Evolutionary conservation across 2,888 invertebrate species (phyloP), one percentile per base, ranked within the genome.

Genomic region (Petrolisthes manimaculis): DNA sequence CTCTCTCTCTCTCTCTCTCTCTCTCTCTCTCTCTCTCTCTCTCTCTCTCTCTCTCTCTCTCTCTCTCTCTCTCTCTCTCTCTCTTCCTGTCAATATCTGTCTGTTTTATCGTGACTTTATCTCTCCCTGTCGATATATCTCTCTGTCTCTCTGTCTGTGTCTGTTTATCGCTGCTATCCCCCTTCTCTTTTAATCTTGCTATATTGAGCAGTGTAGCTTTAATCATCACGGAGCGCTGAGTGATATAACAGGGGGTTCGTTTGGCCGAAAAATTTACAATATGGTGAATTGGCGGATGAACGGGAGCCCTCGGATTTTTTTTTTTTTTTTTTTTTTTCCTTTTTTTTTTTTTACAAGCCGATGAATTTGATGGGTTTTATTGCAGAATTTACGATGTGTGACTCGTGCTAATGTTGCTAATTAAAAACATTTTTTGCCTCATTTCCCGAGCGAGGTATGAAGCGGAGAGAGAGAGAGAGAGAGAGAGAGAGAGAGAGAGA

Each of bases 321-420:
- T n/a, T n/a, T n/a, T n/a, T n/a, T n/a, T n/a, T n/a, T n/a, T n/a
- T n/a, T n/a, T n/a, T n/a, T n/a, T n/a, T n/a, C n/a, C n/a, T n/a
- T 61, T 71, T 5, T n/a, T 5, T 71, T 5, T 71, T 71, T 71
- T 71, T 71, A 5, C 18, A 14, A 6, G 71, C 5, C 71, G 71
- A 71, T 71, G 71, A 5, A 71, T 71, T 71, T 12, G 9, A 71
- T 6, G 71, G 71, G 9, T 61, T 71, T 71, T 71, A 71, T 71
- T 6, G 71, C 71, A 6, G n/a, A 18, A 71, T 71, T 71, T 71
- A 71, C 71, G 71, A 71, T 18, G 12, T 71, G 71, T 71, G 71
- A 71, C 71, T 71, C 71, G 71, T 18, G 71, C 71, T 71, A 71
- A 71, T 71, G 71, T 71, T n/a, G 71, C 71, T 71, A 71, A 71